A percentile compares a stretch with the other conserved stretches of the same genome.
These are phyloP conservation scores for Zaprionus kolodkinae DNA, from an alignment of 1,140 invertebrate genomes.

Conservation along the genomic window DNA sequence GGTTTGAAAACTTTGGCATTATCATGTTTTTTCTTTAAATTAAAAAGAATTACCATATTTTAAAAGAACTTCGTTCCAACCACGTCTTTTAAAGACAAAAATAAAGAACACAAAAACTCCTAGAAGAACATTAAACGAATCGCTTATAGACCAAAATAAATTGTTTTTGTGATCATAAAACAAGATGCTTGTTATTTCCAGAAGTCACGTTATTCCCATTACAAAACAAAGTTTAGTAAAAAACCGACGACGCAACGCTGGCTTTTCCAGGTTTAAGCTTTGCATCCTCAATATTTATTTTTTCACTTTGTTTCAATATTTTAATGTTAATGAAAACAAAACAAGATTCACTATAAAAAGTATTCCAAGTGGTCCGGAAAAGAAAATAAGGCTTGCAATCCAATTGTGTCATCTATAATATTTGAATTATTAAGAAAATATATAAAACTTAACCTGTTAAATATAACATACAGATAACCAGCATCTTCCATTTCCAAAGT, in stretches of 20 bases:
- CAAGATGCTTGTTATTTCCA: constrained; percentile 87
- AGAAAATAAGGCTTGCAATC: constrained; percentile 86
- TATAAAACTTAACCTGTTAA: not conserved
- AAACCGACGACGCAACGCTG: constrained; percentile 85
- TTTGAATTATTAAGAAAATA: not conserved
- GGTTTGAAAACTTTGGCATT: no score
- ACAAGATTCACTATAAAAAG: constrained; percentile 87
- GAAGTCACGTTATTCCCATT: constrained; percentile 90
- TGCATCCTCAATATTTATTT: constrained; percentile 88
- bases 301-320: constrained; percentile 88
- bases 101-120: constrained; percentile 88
- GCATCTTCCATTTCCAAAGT: constrained; percentile 85
- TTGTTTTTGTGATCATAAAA: constrained; percentile 84
- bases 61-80: constrained; percentile 85
- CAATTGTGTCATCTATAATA: constrained; percentile 69
- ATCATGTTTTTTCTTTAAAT: no score
- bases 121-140: constrained; percentile 87
- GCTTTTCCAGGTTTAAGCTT: constrained; percentile 85
- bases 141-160: constrained; percentile 86
- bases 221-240: constrained; percentile 89
- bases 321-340: constrained; percentile 88
- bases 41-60: constrained; percentile 84
- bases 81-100: constrained; percentile 87
- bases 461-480: constrained; percentile 85
- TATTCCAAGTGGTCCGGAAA: constrained; percentile 87